phyloP scores from a whole-genome alignment of 1,140 invertebrate genomes.

The Hypsibius dujardini region DNA sequence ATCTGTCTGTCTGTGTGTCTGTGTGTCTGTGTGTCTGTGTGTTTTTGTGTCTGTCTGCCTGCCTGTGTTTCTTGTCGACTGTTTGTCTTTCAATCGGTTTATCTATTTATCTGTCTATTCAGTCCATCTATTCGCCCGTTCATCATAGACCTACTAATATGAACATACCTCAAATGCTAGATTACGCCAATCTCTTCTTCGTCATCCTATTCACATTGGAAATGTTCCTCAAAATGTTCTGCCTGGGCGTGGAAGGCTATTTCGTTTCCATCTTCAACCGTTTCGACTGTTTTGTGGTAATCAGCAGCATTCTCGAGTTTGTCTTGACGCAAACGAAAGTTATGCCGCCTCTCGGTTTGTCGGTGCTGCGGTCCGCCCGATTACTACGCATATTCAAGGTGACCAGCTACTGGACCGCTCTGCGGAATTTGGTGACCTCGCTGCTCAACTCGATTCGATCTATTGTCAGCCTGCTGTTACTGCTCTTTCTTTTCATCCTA shows the following conservation, averaged over 20 bases:
- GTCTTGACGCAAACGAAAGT: slow-evolving; percentile 39
- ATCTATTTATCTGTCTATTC: no score
- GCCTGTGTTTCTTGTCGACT: no score
- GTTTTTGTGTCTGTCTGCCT: no score
- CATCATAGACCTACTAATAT: no score
- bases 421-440: slow-evolving; percentile 92
- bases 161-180: slow-evolving; percentile 34
- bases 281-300: slow-evolving; percentile 46
- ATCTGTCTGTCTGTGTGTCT: no score
- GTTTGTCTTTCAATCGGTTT: no score
- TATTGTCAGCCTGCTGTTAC: slow-evolving; percentile 83
- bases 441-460: slow-evolving; percentile 96
- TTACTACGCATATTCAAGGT: slow-evolving; percentile 44
- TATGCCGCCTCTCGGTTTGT: slow-evolving; percentile 44
- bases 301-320: slow-evolving; percentile 41
- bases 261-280: slow-evolving; percentile 39
- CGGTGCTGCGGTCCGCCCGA: slow-evolving; percentile 43
- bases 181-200: slow-evolving; percentile 89
- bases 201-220: slow-evolving; percentile 91
- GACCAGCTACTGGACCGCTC: slow-evolving; percentile 79
- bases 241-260: slow-evolving; percentile 60
- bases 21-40: no score
- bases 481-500: slow-evolving; percentile 96
- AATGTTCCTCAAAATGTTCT: slow-evolving; percentile 99
- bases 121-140: no score